Base-by-base conservation (phyloP, 2,888 invertebrate genomes). In the Hermaeophaga mercurialis region DNA sequence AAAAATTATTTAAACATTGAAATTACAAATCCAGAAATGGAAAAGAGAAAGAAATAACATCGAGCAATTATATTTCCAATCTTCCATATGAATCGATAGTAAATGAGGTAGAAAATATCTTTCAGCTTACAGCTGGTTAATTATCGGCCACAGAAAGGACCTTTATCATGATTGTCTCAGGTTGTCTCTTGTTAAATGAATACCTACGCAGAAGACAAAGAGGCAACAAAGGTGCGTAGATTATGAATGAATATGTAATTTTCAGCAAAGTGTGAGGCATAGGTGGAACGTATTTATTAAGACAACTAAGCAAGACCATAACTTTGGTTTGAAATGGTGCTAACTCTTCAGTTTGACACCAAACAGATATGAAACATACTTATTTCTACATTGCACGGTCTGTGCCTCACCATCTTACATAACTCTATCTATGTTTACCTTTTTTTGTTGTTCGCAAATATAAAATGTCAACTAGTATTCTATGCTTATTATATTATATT, bases 251-350 rank as follows among this genome's bases (percentile, higher is more conserved):
- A 62, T 63, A 60, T 62, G 59, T 61, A 63, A 62, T 59, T n/a
- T 59, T 54, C 58, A 44, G 60, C 57, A 34, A 59, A 57, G 58
- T 63, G 56, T 64, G 61, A 59, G 58, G 63, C 64, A 61, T 64
- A 53, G 62, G 56, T 58, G 64, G 54, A 61, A 63, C 59, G 56
- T 62, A 64, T 66, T 64, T 63, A 66, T 64, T 60, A 58, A 63
- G 64, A 65, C 64, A 66, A 59, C 55, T 45, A 26, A 36, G 58
- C 61, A 38, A 44, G 57, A 46, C 38, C 47, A 48, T 57, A 57
- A 53, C 43, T 57, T 43, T 28, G 14, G 14, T 48, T 52, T 52
- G 22, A 47, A 34, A 46, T 39, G 43, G 47, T 47, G 19, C 18
- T 56, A 43, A 56, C 41, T 46, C 43, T 56, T 41, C 41, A 26